Evolutionary conservation across 2,113 vertebrate species (phyloP).

Genomic region (Mus pahari): DNA sequence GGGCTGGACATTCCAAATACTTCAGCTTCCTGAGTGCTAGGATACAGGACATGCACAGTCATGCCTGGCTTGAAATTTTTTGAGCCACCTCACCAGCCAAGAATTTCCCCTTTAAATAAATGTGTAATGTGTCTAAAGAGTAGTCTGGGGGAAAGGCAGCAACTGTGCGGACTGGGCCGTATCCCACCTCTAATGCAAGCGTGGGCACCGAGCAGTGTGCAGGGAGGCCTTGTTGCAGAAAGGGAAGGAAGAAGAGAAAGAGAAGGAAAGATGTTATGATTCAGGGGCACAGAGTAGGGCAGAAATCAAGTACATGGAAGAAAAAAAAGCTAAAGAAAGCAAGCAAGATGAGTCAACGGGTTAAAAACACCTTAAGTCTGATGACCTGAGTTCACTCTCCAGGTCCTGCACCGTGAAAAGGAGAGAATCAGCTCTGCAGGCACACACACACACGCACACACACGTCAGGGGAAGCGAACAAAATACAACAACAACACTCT

Average conservation of each 20-base stretch:
- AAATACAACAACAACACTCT: not conserved
- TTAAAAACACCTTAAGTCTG: not conserved
- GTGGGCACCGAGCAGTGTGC: not conserved
- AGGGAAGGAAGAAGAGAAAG: not conserved
- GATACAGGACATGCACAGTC: not conserved
- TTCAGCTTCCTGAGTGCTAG: not conserved
- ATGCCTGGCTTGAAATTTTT: not conserved
- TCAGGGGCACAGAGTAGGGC: too few species aligned
- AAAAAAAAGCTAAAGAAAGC: not conserved
- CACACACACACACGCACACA: not conserved
- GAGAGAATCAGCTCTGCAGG: not conserved
- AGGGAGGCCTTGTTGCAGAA: not conserved
- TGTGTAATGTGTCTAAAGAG: conserved; percentile 6
- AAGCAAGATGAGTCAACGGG: too few species aligned
- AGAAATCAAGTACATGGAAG: not conserved
- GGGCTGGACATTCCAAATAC: not conserved
- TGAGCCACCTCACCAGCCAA: not conserved
- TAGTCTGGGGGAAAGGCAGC: not conserved
- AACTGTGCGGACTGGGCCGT: not conserved
- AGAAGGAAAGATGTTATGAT: not conserved
- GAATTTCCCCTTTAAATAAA: not conserved
- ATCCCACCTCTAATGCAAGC: not conserved
- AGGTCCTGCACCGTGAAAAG: too few species aligned
- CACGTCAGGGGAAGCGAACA: not conserved
- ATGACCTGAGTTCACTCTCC: not conserved